Evolutionary conservation across 92 coral and sea anemone genomes (phyloP), one percentile per base, ranked within the genome.

Genomic region (Paramuricea clavata): DNA sequence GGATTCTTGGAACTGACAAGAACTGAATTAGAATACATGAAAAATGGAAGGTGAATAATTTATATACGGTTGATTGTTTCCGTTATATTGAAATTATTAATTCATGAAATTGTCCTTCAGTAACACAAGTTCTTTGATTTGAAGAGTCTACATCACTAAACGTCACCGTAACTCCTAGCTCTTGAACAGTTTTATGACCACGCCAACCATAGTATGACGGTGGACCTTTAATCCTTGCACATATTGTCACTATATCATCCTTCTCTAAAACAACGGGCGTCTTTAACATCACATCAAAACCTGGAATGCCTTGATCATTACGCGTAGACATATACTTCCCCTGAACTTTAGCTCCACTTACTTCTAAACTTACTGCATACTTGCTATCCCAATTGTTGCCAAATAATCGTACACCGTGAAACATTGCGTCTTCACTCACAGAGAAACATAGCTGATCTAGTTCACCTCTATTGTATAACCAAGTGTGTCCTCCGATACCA

Each of bases 351-450:
- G 59, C 22, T 50, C 22, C 59, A 50, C 12, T 50, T 3, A 50
- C 59, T 50, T 19, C 19, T 12, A 50, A 50, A 12, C 19, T 50
- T 9, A 62, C 70, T 25, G 13, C 92, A 19, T 83, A 78, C 60
- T 94, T 90, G 21, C 78, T 70, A 15, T 88, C 76, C 42, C 85
- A 74, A 44, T 93, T 76, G 67, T 87, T 61, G 13, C 98, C 98
- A 49, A 90, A 94, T 42, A 94, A 86, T 13, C 94, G 91, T 22
- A 94, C 82, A 32, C 98, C 98, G 62, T 83, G 77, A 12, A 94
- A 43, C 21, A 43, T 60, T 12, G 93, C 22, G n/a, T n/a, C n/a
- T n/a, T n/a, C n/a, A n/a, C n/a, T n/a, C n/a, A n/a, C n/a, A n/a
- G n/a, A n/a, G n/a, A n/a, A n/a, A n/a, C n/a, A n/a, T n/a, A n/a